A percentile compares a stretch with the other conserved stretches of the same genome.
Evolutionary conservation across 1,140 invertebrate species (phyloP).

Genomic region (Apis florea): DNA sequence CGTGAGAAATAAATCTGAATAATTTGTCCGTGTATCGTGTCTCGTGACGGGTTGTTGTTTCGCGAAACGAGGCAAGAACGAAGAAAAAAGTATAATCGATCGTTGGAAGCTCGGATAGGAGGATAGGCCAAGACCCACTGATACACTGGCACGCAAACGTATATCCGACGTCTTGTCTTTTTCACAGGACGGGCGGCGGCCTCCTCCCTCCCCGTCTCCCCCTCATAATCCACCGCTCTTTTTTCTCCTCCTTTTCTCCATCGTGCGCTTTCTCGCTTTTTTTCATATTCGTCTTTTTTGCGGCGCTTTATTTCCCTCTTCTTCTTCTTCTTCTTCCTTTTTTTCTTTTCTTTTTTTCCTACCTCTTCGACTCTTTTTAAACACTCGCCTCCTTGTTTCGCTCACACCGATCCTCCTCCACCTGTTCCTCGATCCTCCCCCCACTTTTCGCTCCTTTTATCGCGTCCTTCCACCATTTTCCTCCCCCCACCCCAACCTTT

Average conservation of each 20-base stretch:
- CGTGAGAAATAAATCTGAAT: too few species aligned
- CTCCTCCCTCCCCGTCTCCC: too few species aligned
- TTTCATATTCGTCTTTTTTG: slow-evolving; percentile 29
- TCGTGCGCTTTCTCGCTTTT: neutral
- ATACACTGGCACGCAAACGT: slow-evolving; percentile 29
- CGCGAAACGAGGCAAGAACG: neutral
- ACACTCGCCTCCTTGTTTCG: slow-evolving; percentile 34
- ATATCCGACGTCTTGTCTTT: neutral
- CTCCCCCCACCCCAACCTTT: neutral
- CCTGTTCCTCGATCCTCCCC: slow-evolving; percentile 37
- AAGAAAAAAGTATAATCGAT: neutral
- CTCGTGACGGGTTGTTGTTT: too few species aligned
- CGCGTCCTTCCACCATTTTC: neutral
- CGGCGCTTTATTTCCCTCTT: slow-evolving; percentile 1
- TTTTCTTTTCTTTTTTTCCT: slow-evolving; percentile 14
- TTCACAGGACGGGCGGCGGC: too few species aligned
- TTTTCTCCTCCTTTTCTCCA: slow-evolving; percentile 5
- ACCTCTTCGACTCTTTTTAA: slow-evolving; percentile 35
- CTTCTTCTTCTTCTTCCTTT: neutral
- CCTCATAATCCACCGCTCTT: too few species aligned
- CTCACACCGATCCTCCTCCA: slow-evolving; percentile 41
- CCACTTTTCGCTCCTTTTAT: slow-evolving; percentile 9
- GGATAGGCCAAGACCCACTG: slow-evolving; percentile 26
- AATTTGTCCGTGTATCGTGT: too few species aligned
- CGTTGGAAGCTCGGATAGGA: neutral